Evolutionary conservation across 1,140 invertebrate species (phyloP).

Genomic region (Dryas iulia): DNA sequence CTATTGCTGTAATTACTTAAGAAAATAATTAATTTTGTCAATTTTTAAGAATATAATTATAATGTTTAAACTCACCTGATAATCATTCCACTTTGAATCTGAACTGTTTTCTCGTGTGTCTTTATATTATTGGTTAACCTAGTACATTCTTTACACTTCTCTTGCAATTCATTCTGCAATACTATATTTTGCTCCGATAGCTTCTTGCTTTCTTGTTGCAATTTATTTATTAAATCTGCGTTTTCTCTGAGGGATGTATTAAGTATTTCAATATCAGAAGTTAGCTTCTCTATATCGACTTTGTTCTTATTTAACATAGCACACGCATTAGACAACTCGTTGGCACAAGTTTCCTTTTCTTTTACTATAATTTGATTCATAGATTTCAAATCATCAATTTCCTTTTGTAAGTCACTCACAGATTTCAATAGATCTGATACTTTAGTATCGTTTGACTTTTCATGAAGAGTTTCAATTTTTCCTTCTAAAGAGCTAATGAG

Average conservation of each 20-base stretch:
- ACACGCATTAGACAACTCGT: constrained; percentile 47
- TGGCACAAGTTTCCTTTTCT: constrained; percentile 50
- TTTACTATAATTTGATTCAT: constrained; percentile 50
- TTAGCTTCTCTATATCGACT: constrained; percentile 54
- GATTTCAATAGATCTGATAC: constrained; percentile 27
- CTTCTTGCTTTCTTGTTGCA: constrained; percentile 47
- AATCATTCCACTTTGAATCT: constrained; percentile 67
- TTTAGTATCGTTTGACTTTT: constrained; percentile 27
- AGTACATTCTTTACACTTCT: constrained; percentile 48
- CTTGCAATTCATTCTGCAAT: constrained; percentile 48
- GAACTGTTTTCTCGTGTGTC: constrained; percentile 64
- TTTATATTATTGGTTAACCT: constrained; percentile 64
- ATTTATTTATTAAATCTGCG: constrained; percentile 41
- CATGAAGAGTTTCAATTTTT: constrained; percentile 25
- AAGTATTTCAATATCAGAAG: constrained; percentile 48
- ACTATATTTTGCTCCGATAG: constrained; percentile 48
- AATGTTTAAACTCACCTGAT: neutral
- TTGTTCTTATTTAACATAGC: constrained; percentile 51
- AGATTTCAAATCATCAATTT: constrained; percentile 47
- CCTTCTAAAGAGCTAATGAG: constrained; percentile 33
- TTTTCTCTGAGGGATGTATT: constrained; percentile 54
- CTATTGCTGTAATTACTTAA: too few species aligned
- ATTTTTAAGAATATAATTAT: neutral
- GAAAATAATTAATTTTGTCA: too few species aligned
- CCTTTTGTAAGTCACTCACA: constrained; percentile 35